A percentile compares a stretch with the other conserved stretches of the same genome.
Conservation (phyloP, 2,797 vertebrate species). For the Linurgus olivaceus region DNA sequence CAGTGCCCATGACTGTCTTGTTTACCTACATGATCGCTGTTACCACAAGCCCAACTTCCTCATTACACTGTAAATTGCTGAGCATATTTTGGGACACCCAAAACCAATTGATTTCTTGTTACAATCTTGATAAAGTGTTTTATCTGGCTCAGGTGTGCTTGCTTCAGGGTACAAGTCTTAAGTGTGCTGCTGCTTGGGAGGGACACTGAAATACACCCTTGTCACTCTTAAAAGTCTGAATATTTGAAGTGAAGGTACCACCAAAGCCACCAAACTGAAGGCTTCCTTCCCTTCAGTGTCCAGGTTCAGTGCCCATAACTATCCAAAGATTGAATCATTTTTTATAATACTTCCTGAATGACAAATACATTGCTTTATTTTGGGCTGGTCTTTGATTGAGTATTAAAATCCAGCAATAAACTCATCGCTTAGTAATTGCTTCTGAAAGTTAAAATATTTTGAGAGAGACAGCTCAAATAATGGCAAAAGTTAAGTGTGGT, state of each 20-base stretch:
- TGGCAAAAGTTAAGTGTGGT: slow-evolving; percentile 14
- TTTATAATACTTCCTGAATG: neutral
- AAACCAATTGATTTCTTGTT: neutral
- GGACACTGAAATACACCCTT: neutral
- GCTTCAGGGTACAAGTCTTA: neutral
- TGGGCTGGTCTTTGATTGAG: neutral
- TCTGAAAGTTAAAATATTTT: slow-evolving; percentile 33
- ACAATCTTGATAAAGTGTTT: neutral
- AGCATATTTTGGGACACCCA: neutral
- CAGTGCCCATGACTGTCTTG: neutral
- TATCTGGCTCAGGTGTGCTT: neutral
- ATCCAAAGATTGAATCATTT: neutral
- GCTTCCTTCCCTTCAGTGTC: neutral
- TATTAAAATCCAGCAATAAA: neutral
- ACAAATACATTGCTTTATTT: neutral
- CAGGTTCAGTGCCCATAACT: neutral
- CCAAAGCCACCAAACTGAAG: neutral
- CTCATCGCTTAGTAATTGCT: neutral
- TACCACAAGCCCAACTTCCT: slow-evolving; percentile 2
- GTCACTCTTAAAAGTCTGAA: neutral
- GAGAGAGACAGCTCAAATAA: slow-evolving; percentile 16
- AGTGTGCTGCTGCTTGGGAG: neutral
- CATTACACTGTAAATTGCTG: neutral
- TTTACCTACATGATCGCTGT: neutral
- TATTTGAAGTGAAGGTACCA: neutral